These are phyloP conservation scores for Lagocephalus sceleratus DNA, from an alignment of 2,797 vertebrate species.

Conservation along the genomic window DNA sequence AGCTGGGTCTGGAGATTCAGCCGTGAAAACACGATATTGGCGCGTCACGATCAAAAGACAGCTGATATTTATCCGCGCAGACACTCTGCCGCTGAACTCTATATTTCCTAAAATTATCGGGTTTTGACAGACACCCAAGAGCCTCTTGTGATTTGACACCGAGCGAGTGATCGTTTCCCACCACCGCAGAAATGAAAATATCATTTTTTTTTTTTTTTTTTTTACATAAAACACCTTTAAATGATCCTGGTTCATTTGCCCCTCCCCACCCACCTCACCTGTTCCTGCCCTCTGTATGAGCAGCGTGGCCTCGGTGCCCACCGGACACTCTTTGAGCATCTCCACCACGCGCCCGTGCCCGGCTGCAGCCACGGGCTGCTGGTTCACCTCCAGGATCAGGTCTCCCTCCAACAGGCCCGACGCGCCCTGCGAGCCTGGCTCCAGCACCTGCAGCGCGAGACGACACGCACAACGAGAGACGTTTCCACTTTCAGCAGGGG, in stretches of 20 bases:
- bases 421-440: constrained; percentile 87
- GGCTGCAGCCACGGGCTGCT: constrained; percentile 94
- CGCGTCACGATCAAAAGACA: constrained; percentile 22
- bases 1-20: constrained; percentile 44
- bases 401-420: constrained; percentile 95
- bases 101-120: constrained; percentile 19
- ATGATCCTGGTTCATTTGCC: too few relatives aligned
- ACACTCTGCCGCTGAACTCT: constrained; percentile 12
- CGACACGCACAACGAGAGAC: background rate
- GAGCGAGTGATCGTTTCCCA: constrained; percentile 3
- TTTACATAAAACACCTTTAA: too few relatives aligned
- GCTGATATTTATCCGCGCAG: constrained; percentile 27
- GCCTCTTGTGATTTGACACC: constrained; percentile 9
- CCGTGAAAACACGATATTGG: constrained; percentile 20
- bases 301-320: constrained; percentile 92
- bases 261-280: constrained; percentile 66
- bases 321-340: constrained; percentile 96
- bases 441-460: constrained; percentile 80
- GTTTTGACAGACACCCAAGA: constrained; percentile 5
- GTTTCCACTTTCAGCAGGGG: background rate
- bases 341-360: constrained; percentile 98
- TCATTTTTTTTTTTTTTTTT: too few relatives aligned
- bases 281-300: constrained; percentile 91
- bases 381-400: constrained; percentile 99
- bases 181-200: constrained; percentile 10